Conservation (phyloP, 2,888 invertebrate species). For the Sthenelais limicola region DNA sequence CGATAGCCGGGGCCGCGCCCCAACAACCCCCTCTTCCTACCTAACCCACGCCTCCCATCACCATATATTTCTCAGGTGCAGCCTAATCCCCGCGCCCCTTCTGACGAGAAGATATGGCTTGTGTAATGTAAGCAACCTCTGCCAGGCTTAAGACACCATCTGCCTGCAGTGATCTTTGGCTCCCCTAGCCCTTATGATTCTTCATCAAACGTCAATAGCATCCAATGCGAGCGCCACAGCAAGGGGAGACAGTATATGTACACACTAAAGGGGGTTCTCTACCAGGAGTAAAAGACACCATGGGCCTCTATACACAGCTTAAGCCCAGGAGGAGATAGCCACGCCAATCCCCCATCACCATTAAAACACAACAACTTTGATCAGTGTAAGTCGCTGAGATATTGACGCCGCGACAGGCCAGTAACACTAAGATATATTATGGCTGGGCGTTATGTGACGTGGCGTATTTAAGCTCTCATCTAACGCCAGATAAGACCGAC, state of each 20-base stretch:
- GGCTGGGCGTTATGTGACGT: conserved; percentile 27
- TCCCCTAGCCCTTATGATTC: conserved; percentile 25
- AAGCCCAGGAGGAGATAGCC: too few species aligned
- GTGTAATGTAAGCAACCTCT: conserved; percentile 33
- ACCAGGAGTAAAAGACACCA: too few species aligned
- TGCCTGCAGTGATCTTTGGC: conserved; percentile 35
- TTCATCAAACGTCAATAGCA: conserved; percentile 19
- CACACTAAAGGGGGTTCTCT: too few species aligned
- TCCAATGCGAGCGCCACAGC: too few species aligned
- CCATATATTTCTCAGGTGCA: conserved; percentile 22
- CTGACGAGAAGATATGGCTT: conserved; percentile 36
- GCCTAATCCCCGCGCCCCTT: conserved; percentile 21
- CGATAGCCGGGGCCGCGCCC: conserved; percentile 32
- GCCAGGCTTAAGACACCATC: conserved; percentile 28
- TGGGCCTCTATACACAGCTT: too few species aligned
- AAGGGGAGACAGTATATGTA: too few species aligned
- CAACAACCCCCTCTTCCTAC: conserved; percentile 12
- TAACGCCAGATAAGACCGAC: too few species aligned
- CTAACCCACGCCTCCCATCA: conserved; percentile 24
- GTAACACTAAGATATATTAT: conserved; percentile 32
- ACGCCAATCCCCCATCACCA: too few species aligned
- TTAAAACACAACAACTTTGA: too few species aligned
- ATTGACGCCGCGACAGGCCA: conserved; percentile 33
- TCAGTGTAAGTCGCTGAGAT: conserved; percentile 35
- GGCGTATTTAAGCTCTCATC: conserved; percentile 21